A percentile compares a stretch with the other conserved stretches of the same genome.
Conservation (phyloP, 2,113 vertebrate species). For the Butastur rufipennis region DNA sequence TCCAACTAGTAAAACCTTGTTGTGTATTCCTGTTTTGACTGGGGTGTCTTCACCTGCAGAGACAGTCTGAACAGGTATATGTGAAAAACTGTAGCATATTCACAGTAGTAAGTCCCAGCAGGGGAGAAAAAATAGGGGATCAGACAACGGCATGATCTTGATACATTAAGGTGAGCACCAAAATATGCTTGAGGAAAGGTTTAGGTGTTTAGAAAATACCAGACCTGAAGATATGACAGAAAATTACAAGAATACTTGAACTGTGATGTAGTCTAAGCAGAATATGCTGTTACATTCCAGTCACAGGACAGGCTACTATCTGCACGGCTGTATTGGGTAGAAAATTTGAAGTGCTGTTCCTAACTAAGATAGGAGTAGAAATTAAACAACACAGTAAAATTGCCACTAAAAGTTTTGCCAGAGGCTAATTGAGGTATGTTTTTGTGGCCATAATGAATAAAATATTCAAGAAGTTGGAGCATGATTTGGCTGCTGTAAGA, state of each 20-base stretch:
- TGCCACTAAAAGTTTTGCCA: neutral
- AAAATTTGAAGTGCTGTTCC: neutral
- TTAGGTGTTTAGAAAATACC: neutral
- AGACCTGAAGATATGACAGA: neutral
- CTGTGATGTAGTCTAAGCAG: neutral
- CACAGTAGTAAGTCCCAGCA: neutral
- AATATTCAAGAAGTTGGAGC: neutral
- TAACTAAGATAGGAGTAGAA: neutral
- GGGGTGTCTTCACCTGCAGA: neutral
- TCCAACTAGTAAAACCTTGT: neutral
- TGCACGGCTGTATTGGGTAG: neutral
- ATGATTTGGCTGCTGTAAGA: neutral
- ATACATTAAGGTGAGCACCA: neutral
- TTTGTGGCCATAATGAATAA: neutral
- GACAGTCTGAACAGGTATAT: neutral
- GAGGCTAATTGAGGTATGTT: neutral
- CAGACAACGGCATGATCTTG: neutral
- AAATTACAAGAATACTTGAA: neutral
- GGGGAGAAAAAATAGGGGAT: neutral
- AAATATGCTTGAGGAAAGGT: neutral
- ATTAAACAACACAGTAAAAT: neutral
- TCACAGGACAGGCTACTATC: neutral
- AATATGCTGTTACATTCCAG: neutral
- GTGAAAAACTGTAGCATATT: neutral
- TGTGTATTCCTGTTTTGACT: neutral